phyloP scores from a whole-genome alignment of 35 echinoderm and acorn worm genomes.

The Chiridota heheva region DNA sequence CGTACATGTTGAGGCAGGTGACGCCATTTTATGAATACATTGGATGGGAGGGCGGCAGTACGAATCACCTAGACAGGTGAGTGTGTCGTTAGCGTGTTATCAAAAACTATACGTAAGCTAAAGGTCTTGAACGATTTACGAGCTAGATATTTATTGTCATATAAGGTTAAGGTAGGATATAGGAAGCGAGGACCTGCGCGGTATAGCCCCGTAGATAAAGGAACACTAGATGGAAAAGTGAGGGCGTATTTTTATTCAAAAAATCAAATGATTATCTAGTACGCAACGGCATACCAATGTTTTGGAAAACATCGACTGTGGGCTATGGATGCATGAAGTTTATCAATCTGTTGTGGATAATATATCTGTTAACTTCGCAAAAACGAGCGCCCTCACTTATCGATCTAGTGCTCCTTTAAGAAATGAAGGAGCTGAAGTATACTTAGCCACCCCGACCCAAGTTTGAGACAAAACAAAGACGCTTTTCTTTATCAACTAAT shows the following conservation, averaged over 20 bases:
- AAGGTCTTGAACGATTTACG: neutral
- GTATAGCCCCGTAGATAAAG: neutral
- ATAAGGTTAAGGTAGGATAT: neutral
- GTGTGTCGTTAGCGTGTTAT: constrained; percentile 18
- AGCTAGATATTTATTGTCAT: neutral
- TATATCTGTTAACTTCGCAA: neutral
- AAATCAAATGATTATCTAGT: constrained; percentile 8
- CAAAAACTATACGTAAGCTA: neutral
- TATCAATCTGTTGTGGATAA: no score
- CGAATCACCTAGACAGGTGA: constrained; percentile 75
- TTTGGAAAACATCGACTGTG: no score
- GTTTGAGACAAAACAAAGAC: neutral
- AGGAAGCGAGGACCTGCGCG: neutral
- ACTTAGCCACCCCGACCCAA: neutral
- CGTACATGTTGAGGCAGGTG: constrained; percentile 71
- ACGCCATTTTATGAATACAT: constrained; percentile 74
- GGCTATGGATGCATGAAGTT: no score
- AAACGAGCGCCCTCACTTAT: no score
- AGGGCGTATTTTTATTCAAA: neutral
- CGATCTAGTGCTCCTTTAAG: no score
- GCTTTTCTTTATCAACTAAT: constrained; percentile 22
- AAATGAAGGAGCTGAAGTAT: no score
- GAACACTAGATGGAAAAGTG: neutral
- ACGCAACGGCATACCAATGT: no score
- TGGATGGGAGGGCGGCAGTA: constrained; percentile 66